Evolutionary conservation across 2,797 vertebrate genomes (phyloP).

Genomic region (Adelosebastes latens): DNA sequence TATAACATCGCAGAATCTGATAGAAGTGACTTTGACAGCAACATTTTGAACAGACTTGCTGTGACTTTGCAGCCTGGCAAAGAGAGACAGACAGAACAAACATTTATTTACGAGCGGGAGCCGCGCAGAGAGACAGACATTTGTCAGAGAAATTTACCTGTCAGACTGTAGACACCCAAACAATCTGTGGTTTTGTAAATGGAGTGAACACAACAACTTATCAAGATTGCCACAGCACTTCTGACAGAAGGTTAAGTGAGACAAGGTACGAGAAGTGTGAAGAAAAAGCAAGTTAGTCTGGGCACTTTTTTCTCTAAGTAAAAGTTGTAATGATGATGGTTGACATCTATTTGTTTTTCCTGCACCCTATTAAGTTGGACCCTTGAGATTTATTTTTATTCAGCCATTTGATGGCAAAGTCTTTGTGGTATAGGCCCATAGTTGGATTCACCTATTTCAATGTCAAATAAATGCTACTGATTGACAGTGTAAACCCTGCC

Average conservation of each 20-base stretch:
- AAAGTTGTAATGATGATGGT: background rate
- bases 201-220: slow-evolving; percentile 52
- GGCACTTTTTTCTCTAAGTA: background rate
- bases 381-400: no score
- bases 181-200: slow-evolving; percentile 66
- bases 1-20: background rate
- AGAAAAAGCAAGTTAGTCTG: background rate
- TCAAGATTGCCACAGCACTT: slow-evolving; percentile 36
- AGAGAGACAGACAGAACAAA: slow-evolving; percentile 9
- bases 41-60: background rate
- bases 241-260: slow-evolving; percentile 57
- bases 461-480: no score
- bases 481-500: no score
- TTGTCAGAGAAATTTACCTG: slow-evolving; percentile 69
- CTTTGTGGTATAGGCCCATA: no score
- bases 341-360: background rate
- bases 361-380: background rate
- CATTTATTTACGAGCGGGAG: slow-evolving; percentile 22
- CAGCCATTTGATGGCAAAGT: no score
- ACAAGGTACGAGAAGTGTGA: slow-evolving; percentile 27
- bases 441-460: no score
- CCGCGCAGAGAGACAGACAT: slow-evolving; percentile 53
- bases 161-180: slow-evolving; percentile 69
- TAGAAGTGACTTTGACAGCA: background rate
- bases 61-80: background rate